Conservation (phyloP, 2,797 vertebrate species). For the Falco novaeseelandiae region DNA sequence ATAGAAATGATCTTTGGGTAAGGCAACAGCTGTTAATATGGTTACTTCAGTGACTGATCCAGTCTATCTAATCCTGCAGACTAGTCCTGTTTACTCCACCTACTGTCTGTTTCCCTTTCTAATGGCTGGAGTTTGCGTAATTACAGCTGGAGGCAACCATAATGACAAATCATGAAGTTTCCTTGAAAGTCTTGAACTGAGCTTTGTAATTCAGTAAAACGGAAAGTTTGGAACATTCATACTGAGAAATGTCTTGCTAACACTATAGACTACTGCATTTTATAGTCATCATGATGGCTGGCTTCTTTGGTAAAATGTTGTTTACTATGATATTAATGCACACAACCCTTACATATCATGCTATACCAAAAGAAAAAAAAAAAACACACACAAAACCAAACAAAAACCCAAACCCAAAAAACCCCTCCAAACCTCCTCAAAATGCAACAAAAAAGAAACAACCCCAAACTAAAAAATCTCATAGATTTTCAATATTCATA, state of each 20-base stretch:
- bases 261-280: neutral
- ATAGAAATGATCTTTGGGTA: neutral
- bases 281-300: neutral
- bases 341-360: neutral
- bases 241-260: neutral
- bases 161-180: neutral
- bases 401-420: neutral
- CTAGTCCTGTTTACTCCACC: neutral
- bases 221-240: neutral
- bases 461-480: neutral
- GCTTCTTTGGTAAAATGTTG: neutral
- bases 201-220: neutral
- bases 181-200: neutral
- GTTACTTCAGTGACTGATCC: neutral
- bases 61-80: neutral
- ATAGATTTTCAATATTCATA: neutral
- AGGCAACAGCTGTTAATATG: neutral
- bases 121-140: neutral
- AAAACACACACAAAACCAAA: no score
- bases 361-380: neutral
- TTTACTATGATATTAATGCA: neutral
- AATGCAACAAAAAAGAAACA: neutral
- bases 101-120: neutral
- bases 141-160: neutral
- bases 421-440: neutral